Conservation (phyloP, 2,797 vertebrate genomes). For the Muscicapa comitata region DNA sequence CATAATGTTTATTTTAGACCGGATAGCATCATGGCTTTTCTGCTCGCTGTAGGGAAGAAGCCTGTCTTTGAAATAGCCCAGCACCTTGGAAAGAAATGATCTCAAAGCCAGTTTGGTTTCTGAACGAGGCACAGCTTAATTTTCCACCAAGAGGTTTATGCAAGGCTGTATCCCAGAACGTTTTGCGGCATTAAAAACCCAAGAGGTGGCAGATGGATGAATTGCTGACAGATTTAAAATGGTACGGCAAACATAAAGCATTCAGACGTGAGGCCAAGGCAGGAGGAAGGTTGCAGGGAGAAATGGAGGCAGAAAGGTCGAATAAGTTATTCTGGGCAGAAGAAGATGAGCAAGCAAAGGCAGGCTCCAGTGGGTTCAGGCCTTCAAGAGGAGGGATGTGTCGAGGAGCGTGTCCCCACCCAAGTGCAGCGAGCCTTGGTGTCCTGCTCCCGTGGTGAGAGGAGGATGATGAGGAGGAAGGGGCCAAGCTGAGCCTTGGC, state of each 20-base stretch:
- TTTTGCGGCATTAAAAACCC: not conserved
- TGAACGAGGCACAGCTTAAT: not conserved
- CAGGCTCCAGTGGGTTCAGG: not conserved
- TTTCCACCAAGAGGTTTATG: not conserved
- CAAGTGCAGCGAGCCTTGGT: not conserved
- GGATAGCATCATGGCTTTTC: constrained; percentile 38
- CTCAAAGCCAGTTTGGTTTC: not conserved
- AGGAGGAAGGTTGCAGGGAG: constrained; percentile 3
- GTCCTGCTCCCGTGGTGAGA: rapidly evolving
- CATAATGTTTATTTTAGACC: constrained; percentile 55
- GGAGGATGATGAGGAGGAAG: not conserved
- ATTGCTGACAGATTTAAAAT: constrained; percentile 58
- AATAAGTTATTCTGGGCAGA: not conserved
- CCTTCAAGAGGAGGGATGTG: not conserved
- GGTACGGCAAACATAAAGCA: constrained; percentile 14
- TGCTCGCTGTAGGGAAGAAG: not conserved
- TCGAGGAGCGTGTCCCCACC: rapidly evolving
- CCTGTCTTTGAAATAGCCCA: constrained; percentile 8
- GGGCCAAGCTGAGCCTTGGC: not conserved
- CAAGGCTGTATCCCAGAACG: not conserved
- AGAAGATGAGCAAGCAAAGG: not conserved
- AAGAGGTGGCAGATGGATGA: constrained; percentile 43
- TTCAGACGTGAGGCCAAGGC: not conserved
- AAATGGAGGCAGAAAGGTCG: constrained; percentile 11
- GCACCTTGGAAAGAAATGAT: constrained; percentile 17